Percentiles rank a stretch among this genome's conserved stretches.
These are phyloP conservation scores for Ailurus styani DNA, from an alignment of 2,113 vertebrate species.

Conservation along the genomic window DNA sequence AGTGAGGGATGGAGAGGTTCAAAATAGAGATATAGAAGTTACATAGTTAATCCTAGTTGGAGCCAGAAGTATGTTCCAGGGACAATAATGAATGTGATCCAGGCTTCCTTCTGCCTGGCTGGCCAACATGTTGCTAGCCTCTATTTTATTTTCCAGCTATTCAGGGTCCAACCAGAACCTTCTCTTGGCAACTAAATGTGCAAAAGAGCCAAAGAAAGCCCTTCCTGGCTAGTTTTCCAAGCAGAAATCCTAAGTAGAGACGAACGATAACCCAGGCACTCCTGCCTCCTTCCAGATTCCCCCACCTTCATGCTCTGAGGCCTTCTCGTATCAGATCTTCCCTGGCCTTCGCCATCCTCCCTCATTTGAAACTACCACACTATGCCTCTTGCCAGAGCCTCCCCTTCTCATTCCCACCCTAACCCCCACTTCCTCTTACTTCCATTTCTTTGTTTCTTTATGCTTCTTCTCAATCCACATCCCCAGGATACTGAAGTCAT, in stretches of 20 bases:
- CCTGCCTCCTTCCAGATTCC: background rate
- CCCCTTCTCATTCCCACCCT: background rate
- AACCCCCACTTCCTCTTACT: background rate
- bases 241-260: background rate
- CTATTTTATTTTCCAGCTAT: constrained; percentile 12
- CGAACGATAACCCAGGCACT: background rate
- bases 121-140: background rate
- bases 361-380: background rate
- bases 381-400: background rate
- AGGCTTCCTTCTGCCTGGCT: background rate
- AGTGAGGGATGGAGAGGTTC: background rate
- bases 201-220: background rate
- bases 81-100: background rate
- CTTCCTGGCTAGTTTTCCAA: background rate
- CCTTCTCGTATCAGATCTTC: background rate
- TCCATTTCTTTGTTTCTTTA: background rate
- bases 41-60: background rate
- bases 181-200: background rate
- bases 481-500: background rate
- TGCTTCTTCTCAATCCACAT: background rate
- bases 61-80: background rate
- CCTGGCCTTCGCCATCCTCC: background rate
- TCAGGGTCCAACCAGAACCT: background rate
- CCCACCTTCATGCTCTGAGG: background rate
- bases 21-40: background rate